phyloP scores from a whole-genome alignment of 2,888 invertebrate genomes.

The Tenodera sinensis region DNA sequence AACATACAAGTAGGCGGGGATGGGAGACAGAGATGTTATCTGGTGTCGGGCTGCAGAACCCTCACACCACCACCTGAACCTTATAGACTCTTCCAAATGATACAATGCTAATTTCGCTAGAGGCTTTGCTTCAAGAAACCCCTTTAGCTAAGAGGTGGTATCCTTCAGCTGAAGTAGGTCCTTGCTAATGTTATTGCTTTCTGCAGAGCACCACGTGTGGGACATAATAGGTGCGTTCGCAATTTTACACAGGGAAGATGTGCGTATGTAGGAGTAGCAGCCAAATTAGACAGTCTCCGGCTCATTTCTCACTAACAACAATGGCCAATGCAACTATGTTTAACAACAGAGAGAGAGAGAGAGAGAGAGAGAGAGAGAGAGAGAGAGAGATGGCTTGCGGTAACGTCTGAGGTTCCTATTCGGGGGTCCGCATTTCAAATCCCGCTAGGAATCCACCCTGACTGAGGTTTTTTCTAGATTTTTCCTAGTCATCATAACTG shows the following conservation, averaged over 20 bases:
- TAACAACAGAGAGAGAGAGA: no score
- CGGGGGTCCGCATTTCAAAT: no score
- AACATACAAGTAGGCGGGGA: neutral
- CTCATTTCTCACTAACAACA: no score
- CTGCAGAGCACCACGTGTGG: neutral
- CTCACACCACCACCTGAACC: neutral
- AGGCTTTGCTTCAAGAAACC: neutral
- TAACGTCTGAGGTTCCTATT: no score
- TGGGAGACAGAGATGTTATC: slow-evolving; percentile 1
- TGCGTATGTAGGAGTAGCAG: no score
- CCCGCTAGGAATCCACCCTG: no score
- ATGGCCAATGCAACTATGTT: no score
- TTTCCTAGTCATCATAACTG: no score
- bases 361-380: no score
- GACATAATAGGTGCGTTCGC: neutral
- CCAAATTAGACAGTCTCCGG: no score
- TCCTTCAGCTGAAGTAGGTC: neutral
- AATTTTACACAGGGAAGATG: neutral
- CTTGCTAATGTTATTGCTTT: neutral
- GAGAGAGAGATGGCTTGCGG: no score
- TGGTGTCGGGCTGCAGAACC: neutral
- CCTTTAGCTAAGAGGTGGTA: neutral
- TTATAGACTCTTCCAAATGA: neutral
- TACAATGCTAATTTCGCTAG: slow-evolving; percentile 1
- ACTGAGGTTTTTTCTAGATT: no score